These are phyloP conservation scores for Crepidodera aurea DNA, from an alignment of 2,888 invertebrate genomes.

Conservation along the genomic window DNA sequence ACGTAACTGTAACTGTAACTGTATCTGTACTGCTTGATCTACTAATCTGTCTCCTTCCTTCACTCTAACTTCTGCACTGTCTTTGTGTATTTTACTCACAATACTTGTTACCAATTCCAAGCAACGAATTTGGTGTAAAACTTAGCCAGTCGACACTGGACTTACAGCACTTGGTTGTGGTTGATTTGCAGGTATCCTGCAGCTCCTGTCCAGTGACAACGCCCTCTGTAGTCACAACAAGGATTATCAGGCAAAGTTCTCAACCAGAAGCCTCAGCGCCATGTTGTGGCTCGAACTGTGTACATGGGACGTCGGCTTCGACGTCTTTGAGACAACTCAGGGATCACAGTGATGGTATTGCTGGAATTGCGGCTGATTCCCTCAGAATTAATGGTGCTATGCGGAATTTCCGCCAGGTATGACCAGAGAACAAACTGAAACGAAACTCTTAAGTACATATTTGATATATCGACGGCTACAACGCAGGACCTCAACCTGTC, in stretches of 20 bases:
- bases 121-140: conserved; percentile 51
- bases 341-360: conserved; percentile 78
- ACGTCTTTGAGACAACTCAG: conserved; percentile 87
- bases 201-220: conserved; percentile 73
- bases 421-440: conserved; percentile 42
- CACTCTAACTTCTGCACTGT: conserved; percentile 42
- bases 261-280: conserved; percentile 78
- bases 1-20: background rate
- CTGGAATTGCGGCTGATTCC: conserved; percentile 95
- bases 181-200: conserved; percentile 60
- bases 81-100: conserved; percentile 37
- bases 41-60: conserved; percentile 24
- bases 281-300: conserved; percentile 68
- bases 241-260: conserved; percentile 89
- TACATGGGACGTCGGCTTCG: conserved; percentile 77
- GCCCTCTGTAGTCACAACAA: conserved; percentile 76
- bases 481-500: too few relatives aligned
- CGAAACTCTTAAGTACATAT: conserved; percentile 8
- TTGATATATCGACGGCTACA: too few relatives aligned
- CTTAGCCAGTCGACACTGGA: conserved; percentile 26
- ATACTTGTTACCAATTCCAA: conserved; percentile 50
- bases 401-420: conserved; percentile 94
- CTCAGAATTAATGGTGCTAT: conserved; percentile 96
- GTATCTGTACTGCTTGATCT: conserved; percentile 28
- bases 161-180: conserved; percentile 48